phyloP scores from a whole-genome alignment of 2,888 invertebrate genomes.

The Altica lythri region DNA sequence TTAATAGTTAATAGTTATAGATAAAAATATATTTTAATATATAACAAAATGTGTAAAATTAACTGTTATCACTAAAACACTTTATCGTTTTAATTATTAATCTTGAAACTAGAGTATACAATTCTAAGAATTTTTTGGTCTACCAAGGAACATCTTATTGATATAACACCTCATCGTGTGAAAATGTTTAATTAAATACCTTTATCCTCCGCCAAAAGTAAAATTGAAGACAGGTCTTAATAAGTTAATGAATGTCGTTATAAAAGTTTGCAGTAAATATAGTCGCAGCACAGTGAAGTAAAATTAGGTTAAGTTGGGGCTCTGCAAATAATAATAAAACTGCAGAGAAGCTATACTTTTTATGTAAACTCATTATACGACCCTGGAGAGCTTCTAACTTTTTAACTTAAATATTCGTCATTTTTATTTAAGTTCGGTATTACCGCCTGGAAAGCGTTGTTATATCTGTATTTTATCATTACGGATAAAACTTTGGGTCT shows the following conservation, averaged over 20 bases:
- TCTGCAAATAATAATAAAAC: slow-evolving; percentile 41
- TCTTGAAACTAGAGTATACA: too few species aligned
- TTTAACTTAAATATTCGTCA: slow-evolving; percentile 39
- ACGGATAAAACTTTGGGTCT: slow-evolving; percentile 21
- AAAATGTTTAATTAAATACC: too few species aligned
- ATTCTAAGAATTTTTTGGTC: too few species aligned
- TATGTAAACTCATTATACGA: slow-evolving; percentile 37
- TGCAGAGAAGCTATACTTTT: slow-evolving; percentile 29
- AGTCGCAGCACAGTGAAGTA: slow-evolving; percentile 32
- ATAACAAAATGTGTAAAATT: too few species aligned
- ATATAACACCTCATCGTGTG: too few species aligned
- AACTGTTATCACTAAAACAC: too few species aligned
- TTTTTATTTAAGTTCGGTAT: slow-evolving; percentile 33
- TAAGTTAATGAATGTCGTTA: slow-evolving; percentile 35
- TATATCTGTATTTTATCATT: slow-evolving; percentile 29
- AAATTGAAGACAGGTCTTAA: slow-evolving; percentile 30
- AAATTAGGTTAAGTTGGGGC: slow-evolving; percentile 35
- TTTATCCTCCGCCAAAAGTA: too few species aligned
- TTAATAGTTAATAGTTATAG: too few species aligned
- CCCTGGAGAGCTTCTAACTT: slow-evolving; percentile 36
- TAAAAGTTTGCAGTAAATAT: slow-evolving; percentile 36
- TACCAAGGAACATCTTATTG: too few species aligned
- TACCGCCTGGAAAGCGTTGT: slow-evolving; percentile 26
- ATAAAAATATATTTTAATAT: too few species aligned
- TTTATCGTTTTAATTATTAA: too few species aligned